Conservation (phyloP, 92 coral and sea anemone species). For the Plumapathes pennacea region DNA sequence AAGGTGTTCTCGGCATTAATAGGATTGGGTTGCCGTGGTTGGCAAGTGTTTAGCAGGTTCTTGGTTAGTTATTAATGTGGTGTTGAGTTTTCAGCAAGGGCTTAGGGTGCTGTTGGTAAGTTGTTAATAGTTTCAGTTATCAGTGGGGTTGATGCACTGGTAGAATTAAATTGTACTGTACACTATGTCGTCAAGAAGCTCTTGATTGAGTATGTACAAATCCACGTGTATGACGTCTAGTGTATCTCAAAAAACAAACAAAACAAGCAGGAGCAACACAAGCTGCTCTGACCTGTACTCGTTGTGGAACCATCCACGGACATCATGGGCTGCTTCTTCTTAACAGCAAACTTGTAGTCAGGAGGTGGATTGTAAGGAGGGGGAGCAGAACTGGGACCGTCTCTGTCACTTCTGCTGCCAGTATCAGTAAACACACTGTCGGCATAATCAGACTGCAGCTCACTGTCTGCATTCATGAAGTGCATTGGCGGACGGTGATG, state of each 20-base stretch:
- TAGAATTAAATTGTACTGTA: no score
- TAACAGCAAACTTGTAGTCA: constrained; percentile 49
- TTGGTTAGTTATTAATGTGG: no score
- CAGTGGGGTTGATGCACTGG: no score
- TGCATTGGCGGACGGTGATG: constrained; percentile 34
- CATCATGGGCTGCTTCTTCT: constrained; percentile 43
- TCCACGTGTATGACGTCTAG: background rate
- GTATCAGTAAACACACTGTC: constrained; percentile 66
- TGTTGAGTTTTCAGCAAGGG: no score
- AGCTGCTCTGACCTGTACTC: constrained; percentile 20
- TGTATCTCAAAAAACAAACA: background rate
- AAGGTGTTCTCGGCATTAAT: no score
- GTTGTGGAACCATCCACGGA: constrained; percentile 19
- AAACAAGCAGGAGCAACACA: background rate
- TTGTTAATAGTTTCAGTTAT: no score
- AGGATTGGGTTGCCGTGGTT: no score
- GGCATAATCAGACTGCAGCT: constrained; percentile 52
- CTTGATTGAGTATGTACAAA: no score
- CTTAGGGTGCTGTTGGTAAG: no score
- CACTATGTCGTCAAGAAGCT: no score
- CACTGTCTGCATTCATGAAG: constrained; percentile 46
- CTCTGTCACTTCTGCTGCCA: constrained; percentile 23
- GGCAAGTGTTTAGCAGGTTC: no score
- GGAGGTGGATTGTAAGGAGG: constrained; percentile 75
- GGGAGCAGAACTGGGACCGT: constrained; percentile 30